phyloP scores from a whole-genome alignment of 2,113 vertebrate genomes.

The Zosterops pallidus region DNA sequence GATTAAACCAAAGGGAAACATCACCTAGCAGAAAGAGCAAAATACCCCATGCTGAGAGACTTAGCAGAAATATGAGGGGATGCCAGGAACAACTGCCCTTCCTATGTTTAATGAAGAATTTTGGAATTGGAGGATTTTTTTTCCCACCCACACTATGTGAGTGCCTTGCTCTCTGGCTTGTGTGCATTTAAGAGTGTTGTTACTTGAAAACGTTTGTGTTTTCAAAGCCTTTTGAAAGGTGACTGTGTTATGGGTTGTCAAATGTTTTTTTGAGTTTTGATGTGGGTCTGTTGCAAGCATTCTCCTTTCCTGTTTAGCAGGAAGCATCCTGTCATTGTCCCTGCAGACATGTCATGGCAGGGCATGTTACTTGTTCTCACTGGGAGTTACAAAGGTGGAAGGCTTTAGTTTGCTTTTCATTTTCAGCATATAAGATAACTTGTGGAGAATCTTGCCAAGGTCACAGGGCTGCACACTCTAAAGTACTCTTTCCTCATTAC shows the following conservation, averaged over 20 bases:
- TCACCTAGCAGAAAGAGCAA: neutral
- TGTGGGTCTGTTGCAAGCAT: neutral
- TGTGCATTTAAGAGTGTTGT: neutral
- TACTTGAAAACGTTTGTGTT: neutral
- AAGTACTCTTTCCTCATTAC: neutral
- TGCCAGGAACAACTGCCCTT: neutral
- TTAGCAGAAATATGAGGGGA: neutral
- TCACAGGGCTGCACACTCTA: neutral
- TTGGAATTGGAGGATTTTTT: neutral
- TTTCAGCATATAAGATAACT: neutral
- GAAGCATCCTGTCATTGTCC: slow-evolving; percentile 16
- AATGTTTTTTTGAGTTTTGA: neutral
- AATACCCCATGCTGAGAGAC: neutral
- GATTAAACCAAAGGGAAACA: neutral
- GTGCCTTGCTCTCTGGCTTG: neutral
- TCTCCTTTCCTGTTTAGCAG: neutral
- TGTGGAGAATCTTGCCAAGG: neutral
- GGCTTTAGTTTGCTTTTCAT: neutral
- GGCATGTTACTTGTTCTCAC: neutral
- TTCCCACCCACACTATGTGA: rapidly evolving
- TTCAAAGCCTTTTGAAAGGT: neutral
- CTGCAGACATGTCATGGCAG: neutral
- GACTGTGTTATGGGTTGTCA: neutral
- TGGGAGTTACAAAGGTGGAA: neutral
- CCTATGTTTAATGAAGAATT: neutral